Conservation (phyloP, 1,140 invertebrate species). For the Drosophila quadrilineata region DNA sequence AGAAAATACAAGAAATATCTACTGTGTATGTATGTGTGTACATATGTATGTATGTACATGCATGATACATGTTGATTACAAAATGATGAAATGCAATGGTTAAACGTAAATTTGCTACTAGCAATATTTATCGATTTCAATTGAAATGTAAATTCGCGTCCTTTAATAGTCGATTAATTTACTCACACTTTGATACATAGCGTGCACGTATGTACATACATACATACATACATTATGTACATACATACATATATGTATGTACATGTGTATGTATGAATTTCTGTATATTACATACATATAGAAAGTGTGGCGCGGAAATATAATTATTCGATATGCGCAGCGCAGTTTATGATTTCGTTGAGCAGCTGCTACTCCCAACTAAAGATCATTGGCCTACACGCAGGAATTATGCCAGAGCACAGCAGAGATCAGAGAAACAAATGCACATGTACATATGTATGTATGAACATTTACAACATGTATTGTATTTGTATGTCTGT, state of each 20-base stretch:
- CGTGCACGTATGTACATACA: background rate
- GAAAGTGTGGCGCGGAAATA: slow-evolving; percentile 17
- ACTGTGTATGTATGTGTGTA: background rate
- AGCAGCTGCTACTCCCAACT: slow-evolving; percentile 57
- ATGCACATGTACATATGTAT: slow-evolving; percentile 9
- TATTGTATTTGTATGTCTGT: background rate
- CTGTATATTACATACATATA: background rate
- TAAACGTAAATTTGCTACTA: too few species aligned
- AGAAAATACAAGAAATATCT: too few species aligned
- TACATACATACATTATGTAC: background rate
- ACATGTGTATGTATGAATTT: slow-evolving; percentile 1
- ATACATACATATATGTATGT: slow-evolving; percentile 11
- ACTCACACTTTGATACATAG: too few species aligned
- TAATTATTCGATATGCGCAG: slow-evolving; percentile 50
- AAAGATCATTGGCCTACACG: slow-evolving; percentile 71
- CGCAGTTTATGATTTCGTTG: slow-evolving; percentile 68
- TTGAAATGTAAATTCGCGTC: too few species aligned
- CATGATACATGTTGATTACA: slow-evolving; percentile 3
- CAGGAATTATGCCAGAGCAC: slow-evolving; percentile 57
- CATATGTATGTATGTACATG: slow-evolving; percentile 7
- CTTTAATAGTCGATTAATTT: too few species aligned
- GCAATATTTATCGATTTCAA: too few species aligned
- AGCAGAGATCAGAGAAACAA: slow-evolving; percentile 27
- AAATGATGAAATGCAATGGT: too few species aligned
- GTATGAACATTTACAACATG: too few species aligned